Conservation (phyloP, 2,113 vertebrate species). For the Lophotis ruficrista region DNA sequence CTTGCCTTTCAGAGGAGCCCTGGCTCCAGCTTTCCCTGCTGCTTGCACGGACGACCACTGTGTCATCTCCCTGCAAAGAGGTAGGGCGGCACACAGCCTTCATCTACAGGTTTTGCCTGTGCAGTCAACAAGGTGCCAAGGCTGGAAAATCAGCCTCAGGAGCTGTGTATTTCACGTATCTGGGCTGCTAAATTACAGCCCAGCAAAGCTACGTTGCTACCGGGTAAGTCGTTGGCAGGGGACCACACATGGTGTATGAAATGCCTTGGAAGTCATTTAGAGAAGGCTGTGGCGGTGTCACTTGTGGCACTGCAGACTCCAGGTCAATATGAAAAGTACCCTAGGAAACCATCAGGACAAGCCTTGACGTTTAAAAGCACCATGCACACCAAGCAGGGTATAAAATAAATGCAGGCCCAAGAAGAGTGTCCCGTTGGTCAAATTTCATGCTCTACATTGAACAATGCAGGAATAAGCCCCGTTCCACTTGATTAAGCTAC, state of each 20-base stretch:
- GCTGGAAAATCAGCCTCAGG: neutral
- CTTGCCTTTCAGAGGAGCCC: neutral
- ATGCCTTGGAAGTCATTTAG: neutral
- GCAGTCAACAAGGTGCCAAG: neutral
- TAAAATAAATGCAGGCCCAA: neutral
- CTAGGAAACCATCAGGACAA: neutral
- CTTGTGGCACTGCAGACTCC: neutral
- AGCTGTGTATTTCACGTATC: neutral
- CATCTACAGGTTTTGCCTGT: neutral
- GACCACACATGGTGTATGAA: rapidly evolving
- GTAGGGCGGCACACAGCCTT: neutral
- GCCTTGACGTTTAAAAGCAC: neutral
- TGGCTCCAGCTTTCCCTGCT: neutral
- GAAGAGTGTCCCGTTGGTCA: neutral
- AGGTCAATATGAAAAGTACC: neutral
- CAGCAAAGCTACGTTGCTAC: neutral
- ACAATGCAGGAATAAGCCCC: neutral
- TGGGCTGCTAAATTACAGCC: neutral
- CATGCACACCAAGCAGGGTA: neutral
- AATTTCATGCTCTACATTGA: neutral
- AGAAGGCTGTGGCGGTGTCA: neutral
- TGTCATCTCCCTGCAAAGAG: neutral
- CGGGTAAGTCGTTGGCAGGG: neutral
- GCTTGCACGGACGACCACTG: neutral
- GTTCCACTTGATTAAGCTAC: neutral